Evolutionary conservation across 1,140 invertebrate genomes (phyloP).

Genomic region (Bombus sibiricus): DNA sequence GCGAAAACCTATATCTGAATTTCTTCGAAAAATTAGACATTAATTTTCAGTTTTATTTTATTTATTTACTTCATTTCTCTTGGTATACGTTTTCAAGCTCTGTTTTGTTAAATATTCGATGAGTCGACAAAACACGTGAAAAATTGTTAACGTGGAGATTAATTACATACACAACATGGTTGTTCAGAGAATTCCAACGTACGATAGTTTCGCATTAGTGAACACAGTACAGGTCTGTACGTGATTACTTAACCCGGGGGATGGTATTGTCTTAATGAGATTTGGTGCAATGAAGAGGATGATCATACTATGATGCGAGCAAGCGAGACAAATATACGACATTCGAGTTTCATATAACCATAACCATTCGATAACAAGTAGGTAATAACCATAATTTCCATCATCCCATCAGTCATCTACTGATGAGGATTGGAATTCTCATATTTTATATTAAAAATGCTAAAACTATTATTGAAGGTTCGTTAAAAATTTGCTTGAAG

Average conservation of each 20-base stretch:
- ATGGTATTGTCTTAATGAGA: constrained; percentile 3
- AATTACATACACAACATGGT: neutral
- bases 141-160: neutral
- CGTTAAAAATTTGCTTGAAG: neutral
- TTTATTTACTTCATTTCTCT: too few relatives aligned
- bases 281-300: neutral
- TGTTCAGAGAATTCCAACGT: neutral
- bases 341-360: neutral
- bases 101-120: too few relatives aligned
- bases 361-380: too few relatives aligned
- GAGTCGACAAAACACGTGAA: neutral
- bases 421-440: neutral
- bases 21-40: too few relatives aligned
- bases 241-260: neutral
- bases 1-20: too few relatives aligned
- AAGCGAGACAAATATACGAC: neutral
- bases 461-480: neutral
- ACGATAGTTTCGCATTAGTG: neutral
- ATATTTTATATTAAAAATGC: neutral
- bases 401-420: neutral
- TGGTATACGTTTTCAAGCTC: too few relatives aligned
- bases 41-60: too few relatives aligned
- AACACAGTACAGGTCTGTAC: neutral
- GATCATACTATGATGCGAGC: neutral
- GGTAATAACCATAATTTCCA: too few relatives aligned